Conservation (phyloP, 2,888 invertebrate species). For the Anorthoa munda region DNA sequence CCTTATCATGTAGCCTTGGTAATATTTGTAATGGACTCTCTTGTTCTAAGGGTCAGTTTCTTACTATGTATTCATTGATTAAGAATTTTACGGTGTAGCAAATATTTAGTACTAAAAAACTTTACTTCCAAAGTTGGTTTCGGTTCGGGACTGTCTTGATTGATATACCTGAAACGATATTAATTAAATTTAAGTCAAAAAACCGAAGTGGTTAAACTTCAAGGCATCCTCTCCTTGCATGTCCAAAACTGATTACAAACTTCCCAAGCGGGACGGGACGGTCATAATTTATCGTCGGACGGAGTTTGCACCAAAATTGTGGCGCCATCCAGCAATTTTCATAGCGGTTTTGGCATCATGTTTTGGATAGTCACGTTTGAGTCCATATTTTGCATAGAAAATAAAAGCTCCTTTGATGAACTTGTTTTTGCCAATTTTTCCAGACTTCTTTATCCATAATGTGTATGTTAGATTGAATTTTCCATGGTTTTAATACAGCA, state of each 20-base stretch:
- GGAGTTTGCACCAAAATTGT: conserved; percentile 13
- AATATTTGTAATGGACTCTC: conserved; percentile 16
- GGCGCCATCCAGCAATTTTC: conserved; percentile 16
- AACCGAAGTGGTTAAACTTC: neutral
- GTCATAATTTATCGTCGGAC: conserved; percentile 30
- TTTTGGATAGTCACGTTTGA: conserved; percentile 17
- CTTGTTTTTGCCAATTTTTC: conserved; percentile 23
- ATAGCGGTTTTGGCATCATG: conserved; percentile 20
- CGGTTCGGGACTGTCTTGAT: neutral
- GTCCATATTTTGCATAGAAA: conserved; percentile 4
- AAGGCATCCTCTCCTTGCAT: conserved; percentile 19
- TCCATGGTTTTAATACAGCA: conserved; percentile 24
- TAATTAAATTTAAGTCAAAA: neutral
- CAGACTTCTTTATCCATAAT: neutral
- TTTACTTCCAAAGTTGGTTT: neutral
- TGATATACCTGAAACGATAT: neutral
- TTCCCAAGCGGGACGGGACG: conserved; percentile 29
- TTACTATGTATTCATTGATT: neutral
- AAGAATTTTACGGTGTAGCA: neutral
- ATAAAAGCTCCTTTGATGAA: conserved; percentile 1
- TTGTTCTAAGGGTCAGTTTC: conserved; percentile 19
- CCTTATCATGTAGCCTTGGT: conserved; percentile 48
- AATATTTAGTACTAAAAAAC: neutral
- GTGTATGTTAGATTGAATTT: neutral
- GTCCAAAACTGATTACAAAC: conserved; percentile 41